A percentile compares a stretch with the other conserved stretches of the same genome.
These are phyloP conservation scores for Zaprionus tsacasi DNA, from an alignment of 1,140 invertebrate genomes.

Conservation along the genomic window DNA sequence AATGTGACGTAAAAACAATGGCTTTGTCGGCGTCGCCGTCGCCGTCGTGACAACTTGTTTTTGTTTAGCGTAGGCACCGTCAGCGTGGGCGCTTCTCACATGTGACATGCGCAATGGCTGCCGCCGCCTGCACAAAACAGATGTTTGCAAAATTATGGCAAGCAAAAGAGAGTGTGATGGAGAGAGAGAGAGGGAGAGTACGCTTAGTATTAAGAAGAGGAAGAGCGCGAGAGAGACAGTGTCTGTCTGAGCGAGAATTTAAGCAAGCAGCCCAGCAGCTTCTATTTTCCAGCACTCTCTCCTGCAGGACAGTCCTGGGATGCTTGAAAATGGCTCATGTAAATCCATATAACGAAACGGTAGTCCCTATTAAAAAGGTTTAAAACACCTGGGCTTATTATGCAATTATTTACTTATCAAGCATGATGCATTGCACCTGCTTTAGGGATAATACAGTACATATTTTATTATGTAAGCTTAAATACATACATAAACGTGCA, in stretches of 20 bases:
- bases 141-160: conserved; percentile 57
- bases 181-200: conserved; percentile 1
- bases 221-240: conserved; percentile 10
- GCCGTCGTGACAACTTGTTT: conserved; percentile 66
- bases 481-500: conserved; percentile 2
- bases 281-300: conserved; percentile 33
- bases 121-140: conserved; percentile 62
- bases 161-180: conserved; percentile 12
- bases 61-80: conserved; percentile 70
- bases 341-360: conserved; percentile 12
- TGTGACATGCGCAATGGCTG: conserved; percentile 61
- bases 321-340: conserved; percentile 41
- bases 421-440: not conserved
- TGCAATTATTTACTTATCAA: conserved; percentile 36
- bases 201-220: not conserved
- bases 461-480: conserved; percentile 45
- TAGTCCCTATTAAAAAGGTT: not conserved
- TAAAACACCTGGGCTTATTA: conserved; percentile 32
- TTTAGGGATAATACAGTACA: conserved; percentile 2
- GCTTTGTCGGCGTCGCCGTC: conserved; percentile 41
- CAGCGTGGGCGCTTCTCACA: conserved; percentile 19
- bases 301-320: conserved; percentile 29
- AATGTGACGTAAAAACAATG: conserved; percentile 66
- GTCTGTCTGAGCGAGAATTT: conserved; percentile 15
- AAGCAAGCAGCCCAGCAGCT: conserved; percentile 19